Conservation (phyloP, 1,140 invertebrate genomes). For the Pseudomyrmex flavicornis region DNA sequence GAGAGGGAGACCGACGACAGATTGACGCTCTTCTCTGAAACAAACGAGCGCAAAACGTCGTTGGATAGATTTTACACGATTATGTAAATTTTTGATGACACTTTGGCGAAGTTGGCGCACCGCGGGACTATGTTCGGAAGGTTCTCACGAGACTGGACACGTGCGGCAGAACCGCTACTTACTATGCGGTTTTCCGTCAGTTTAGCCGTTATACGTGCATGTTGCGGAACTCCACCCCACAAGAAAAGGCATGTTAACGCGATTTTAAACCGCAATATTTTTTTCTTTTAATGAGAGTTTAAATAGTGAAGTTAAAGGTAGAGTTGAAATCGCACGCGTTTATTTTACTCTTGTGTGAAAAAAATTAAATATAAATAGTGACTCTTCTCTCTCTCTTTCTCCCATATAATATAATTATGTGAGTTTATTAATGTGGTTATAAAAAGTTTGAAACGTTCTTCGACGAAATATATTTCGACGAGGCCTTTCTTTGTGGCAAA, state of each 20-base stretch:
- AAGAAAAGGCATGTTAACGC: slow-evolving; percentile 24
- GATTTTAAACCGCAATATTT: slow-evolving; percentile 38
- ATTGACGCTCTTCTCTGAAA: not conserved
- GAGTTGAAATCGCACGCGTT: not conserved
- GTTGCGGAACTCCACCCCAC: slow-evolving; percentile 2
- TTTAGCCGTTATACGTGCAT: slow-evolving; percentile 48
- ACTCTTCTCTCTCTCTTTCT: too few relatives aligned
- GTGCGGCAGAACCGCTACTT: slow-evolving; percentile 55
- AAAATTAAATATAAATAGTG: too few relatives aligned
- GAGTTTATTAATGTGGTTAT: too few relatives aligned
- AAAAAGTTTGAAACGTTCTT: too few relatives aligned
- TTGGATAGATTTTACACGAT: slow-evolving; percentile 50
- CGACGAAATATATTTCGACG: too few relatives aligned
- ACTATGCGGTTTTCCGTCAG: slow-evolving; percentile 50
- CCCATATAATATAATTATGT: too few relatives aligned
- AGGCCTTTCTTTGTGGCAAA: too few relatives aligned
- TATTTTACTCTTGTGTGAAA: not conserved
- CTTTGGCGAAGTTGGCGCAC: slow-evolving; percentile 35
- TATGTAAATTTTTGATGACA: slow-evolving; percentile 60
- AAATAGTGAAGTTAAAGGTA: not conserved
- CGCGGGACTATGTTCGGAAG: slow-evolving; percentile 9
- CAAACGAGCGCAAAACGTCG: slow-evolving; percentile 29
- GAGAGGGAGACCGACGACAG: not conserved
- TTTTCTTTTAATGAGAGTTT: slow-evolving; percentile 18
- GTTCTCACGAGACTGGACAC: slow-evolving; percentile 60